Evolutionary conservation across 2,888 invertebrate genomes (phyloP), one percentile per base, ranked within the genome.

Genomic region (Hirtodrosophila histrioides): DNA sequence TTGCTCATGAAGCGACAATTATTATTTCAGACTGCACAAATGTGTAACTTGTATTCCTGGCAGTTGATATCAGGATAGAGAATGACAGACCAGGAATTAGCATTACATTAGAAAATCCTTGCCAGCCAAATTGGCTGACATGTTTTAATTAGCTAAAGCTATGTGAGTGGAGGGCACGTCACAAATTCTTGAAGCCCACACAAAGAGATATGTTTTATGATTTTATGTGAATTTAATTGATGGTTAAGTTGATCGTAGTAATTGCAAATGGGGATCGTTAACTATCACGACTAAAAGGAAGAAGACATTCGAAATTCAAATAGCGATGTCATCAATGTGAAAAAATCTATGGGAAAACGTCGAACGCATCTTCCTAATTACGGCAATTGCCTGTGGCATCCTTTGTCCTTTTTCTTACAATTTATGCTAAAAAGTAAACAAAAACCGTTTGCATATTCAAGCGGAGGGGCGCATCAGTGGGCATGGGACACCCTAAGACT

Each of bases 191-290:
- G 48, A 64, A 55, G 10, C 54, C 48, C 23, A 53, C 27, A 65
- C 37, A 64, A 61, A 31, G 48, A 8, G 6, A 6, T 29, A 3
- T 7, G 7, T 33, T 37, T 39, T 31, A 69, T 33, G n/a, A 17
- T 50, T 63, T 67, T 46, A 70, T 75, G 50, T 39, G 71, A 71
- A 31, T 71, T 71, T 75, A 75, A 75, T 75, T 71, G 68, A n/a
- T 43, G 6, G 17, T 24, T 46, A 45, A 35, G 36, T 23, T 44
- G 11, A 41, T 36, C n/a, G 1, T 27, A 36, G 10, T 40, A 29
- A 40, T 6, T 39, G 9, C 53, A 57, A 73, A 73, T 62, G 54
- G 11, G n/a, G 9, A 48, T 17, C 39, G 11, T 29, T 12, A 23
- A 27, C 33, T 23, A 29, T 33, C 5, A 40, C 3, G 3, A 27